phyloP scores from a whole-genome alignment of 2,113 vertebrate species.

The Tapirus terrestris region DNA sequence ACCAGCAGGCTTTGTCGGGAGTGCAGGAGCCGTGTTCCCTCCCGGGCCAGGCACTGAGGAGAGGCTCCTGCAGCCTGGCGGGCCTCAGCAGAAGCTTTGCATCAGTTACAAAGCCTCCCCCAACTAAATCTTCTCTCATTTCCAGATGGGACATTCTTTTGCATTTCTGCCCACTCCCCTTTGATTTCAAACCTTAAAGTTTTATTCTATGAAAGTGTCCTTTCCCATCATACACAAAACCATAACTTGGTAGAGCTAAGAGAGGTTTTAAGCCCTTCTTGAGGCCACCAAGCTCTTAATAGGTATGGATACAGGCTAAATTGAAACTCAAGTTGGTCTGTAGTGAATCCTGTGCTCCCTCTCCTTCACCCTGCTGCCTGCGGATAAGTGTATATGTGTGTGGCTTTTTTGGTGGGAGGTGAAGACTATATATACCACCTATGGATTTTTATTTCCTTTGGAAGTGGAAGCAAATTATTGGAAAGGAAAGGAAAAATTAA shows the following conservation, averaged over 20 bases:
- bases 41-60: neutral
- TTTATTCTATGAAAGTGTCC: neutral
- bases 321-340: neutral
- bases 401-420: neutral
- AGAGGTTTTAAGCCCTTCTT: neutral
- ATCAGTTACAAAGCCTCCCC: neutral
- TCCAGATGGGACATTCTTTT: neutral
- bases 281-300: neutral
- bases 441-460: neutral
- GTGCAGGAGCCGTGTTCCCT: neutral
- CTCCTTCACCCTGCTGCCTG: neutral
- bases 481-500: neutral
- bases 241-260: neutral
- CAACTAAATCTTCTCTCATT: neutral
- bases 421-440: neutral
- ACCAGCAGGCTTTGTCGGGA: neutral
- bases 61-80: neutral
- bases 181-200: neutral
- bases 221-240: neutral
- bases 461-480: neutral
- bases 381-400: neutral
- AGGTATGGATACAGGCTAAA: neutral
- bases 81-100: neutral
- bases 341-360: neutral
- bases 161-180: neutral